Percentiles rank a stretch among this genome's conserved stretches.
These are phyloP conservation scores for Sebastes goodei DNA, from an alignment of 2,797 vertebrate species.

Conservation along the genomic window DNA sequence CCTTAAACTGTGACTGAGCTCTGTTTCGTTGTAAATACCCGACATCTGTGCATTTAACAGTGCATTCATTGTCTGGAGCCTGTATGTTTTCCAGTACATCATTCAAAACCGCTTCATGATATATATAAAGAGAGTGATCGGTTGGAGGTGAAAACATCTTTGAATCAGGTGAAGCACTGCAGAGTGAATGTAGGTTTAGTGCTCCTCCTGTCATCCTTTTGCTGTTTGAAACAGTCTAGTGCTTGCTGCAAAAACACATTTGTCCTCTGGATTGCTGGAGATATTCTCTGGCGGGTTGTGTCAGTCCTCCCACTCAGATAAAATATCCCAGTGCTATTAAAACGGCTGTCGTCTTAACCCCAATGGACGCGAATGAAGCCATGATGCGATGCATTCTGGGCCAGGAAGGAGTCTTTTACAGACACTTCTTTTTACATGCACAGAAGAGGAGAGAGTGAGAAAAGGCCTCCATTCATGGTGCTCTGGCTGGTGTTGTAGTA, in stretches of 20 bases:
- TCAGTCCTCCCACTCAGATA: conserved; percentile 32
- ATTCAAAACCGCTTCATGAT: conserved; percentile 14
- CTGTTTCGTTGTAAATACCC: conserved; percentile 29
- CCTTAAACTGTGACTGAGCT: conserved; percentile 24
- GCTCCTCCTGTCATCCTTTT: background rate
- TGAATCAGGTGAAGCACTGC: conserved; percentile 17
- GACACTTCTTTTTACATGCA: conserved; percentile 3
- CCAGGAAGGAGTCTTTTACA: conserved; percentile 10
- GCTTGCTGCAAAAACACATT: conserved; percentile 43
- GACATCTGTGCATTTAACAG: conserved; percentile 58
- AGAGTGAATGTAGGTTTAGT: background rate
- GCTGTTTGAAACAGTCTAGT: conserved; percentile 61
- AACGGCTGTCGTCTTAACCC: background rate
- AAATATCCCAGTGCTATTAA: conserved; percentile 21
- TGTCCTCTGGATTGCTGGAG: conserved; percentile 20
- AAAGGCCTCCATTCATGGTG: conserved; percentile 68
- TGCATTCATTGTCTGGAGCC: conserved; percentile 32
- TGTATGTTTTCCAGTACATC: conserved; percentile 49
- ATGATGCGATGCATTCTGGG: conserved; percentile 8
- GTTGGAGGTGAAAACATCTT: conserved; percentile 20
- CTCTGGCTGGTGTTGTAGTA: conserved; percentile 58
- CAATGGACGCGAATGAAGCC: background rate
- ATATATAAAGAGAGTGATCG: conserved; percentile 16
- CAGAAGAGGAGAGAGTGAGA: conserved; percentile 16
- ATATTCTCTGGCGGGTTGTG: conserved; percentile 7